These are phyloP conservation scores for Gracilinanus agilis DNA, from an alignment of 2,113 vertebrate genomes.

Conservation along the genomic window DNA sequence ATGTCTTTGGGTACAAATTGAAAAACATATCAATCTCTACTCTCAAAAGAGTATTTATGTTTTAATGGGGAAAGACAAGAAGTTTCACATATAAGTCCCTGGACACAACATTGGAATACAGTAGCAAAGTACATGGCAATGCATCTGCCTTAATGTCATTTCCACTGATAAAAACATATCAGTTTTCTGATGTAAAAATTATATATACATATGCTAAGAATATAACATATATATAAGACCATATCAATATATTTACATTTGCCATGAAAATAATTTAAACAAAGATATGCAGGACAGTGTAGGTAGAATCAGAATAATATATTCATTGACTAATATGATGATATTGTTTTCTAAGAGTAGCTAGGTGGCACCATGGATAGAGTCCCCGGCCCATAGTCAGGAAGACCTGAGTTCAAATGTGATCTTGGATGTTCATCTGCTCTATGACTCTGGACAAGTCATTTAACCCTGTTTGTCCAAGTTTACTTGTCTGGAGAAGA, in stretches of 20 bases:
- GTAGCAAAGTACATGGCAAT: background rate
- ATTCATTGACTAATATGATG: background rate
- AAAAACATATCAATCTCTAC: background rate
- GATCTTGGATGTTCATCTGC: no score
- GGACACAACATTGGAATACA: no score
- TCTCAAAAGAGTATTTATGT: background rate
- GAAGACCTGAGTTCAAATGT: no score
- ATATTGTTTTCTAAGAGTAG: no score
- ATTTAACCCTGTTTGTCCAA: no score
- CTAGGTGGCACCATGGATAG: no score
- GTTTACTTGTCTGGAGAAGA: no score
- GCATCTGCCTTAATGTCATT: background rate
- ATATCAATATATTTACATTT: background rate
- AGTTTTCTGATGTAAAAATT: background rate
- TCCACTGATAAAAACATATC: background rate
- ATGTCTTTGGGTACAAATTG: background rate
- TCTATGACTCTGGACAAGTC: no score
- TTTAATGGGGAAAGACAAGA: background rate
- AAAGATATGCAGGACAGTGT: background rate
- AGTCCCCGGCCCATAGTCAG: no score
- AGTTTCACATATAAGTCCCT: no score
- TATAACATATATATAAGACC: background rate
- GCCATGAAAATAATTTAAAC: no score
- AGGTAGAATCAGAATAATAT: background rate
- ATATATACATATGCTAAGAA: background rate